phyloP scores from a whole-genome alignment of 1,140 invertebrate genomes.

The Chrysoperla carnea region DNA sequence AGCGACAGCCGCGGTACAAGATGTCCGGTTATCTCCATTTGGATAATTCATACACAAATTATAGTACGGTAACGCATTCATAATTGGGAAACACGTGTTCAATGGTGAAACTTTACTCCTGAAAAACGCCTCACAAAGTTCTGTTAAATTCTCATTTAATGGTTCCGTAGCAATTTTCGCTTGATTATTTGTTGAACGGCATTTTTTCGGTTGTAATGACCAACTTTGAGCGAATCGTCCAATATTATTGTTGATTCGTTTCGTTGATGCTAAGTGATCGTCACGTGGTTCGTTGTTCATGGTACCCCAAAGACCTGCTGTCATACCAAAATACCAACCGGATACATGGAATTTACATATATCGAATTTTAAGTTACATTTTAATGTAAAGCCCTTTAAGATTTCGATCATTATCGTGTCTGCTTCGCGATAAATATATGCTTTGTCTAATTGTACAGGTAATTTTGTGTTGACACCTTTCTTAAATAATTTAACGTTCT shows the following conservation, averaged over 20 bases:
- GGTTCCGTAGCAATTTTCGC: not conserved
- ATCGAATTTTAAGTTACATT: conserved; percentile 42
- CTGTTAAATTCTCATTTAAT: conserved; percentile 2
- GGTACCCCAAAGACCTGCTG: conserved; percentile 72
- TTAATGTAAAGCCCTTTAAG: conserved; percentile 31
- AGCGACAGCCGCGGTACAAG: conserved; percentile 54
- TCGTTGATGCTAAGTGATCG: conserved; percentile 44
- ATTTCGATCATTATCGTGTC: conserved; percentile 35
- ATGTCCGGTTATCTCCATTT: conserved; percentile 29
- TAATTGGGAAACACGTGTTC: conserved; percentile 45
- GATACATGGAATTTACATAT: conserved; percentile 21
- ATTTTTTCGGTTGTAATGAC: conserved; percentile 21
- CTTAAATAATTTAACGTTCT: conserved; percentile 8
- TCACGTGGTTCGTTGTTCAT: conserved; percentile 77
- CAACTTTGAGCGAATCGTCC: conserved; percentile 37
- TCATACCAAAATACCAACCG: conserved; percentile 73
- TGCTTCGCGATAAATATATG: conserved; percentile 36
- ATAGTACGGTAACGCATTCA: conserved; percentile 41
- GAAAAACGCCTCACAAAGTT: conserved; percentile 53
- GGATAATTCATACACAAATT: conserved; percentile 36
- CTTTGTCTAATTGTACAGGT: conserved; percentile 30
- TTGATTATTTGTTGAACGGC: not conserved
- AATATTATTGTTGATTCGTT: conserved; percentile 25
- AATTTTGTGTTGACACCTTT: conserved; percentile 16
- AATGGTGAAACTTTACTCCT: conserved; percentile 49